Conservation (phyloP, 1,140 invertebrate genomes). For the Mycetomoellerius zeteki region DNA sequence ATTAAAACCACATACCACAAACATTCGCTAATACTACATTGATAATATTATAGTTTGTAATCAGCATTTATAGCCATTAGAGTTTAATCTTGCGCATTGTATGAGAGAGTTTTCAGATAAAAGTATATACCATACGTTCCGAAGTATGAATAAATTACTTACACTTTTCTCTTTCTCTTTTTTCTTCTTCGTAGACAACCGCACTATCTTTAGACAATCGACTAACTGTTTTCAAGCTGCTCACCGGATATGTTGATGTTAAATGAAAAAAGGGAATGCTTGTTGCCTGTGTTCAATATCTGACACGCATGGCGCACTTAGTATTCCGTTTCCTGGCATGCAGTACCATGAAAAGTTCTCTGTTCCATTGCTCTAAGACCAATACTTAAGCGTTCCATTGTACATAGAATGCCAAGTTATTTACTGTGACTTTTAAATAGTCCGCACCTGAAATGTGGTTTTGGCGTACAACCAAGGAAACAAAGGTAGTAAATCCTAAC, state of each 20-base stretch:
- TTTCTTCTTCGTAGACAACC: conserved; percentile 29
- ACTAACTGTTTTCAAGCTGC: conserved; percentile 80
- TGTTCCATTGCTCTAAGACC: conserved; percentile 47
- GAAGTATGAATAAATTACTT: conserved; percentile 18
- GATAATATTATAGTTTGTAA: neutral
- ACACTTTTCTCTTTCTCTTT: neutral
- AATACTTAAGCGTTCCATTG: conserved; percentile 45
- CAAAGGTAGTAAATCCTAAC: conserved; percentile 42
- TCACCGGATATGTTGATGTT: conserved; percentile 81
- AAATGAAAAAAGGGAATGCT: conserved; percentile 82
- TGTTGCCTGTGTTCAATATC: conserved; percentile 71
- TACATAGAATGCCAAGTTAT: conserved; percentile 54
- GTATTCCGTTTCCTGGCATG: conserved; percentile 73
- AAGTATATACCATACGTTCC: neutral
- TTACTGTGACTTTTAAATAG: conserved; percentile 62
- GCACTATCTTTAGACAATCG: conserved; percentile 76
- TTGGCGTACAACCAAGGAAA: conserved; percentile 50
- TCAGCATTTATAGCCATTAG: neutral
- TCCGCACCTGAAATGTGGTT: conserved; percentile 40
- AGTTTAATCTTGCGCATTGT: neutral
- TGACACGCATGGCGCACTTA: conserved; percentile 65
- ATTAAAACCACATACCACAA: conserved; percentile 11
- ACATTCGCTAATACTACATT: neutral
- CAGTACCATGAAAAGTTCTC: conserved; percentile 49
- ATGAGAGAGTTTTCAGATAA: neutral